These are phyloP conservation scores for Aplodontia rufa DNA, from an alignment of 2,113 vertebrate species.

Conservation along the genomic window DNA sequence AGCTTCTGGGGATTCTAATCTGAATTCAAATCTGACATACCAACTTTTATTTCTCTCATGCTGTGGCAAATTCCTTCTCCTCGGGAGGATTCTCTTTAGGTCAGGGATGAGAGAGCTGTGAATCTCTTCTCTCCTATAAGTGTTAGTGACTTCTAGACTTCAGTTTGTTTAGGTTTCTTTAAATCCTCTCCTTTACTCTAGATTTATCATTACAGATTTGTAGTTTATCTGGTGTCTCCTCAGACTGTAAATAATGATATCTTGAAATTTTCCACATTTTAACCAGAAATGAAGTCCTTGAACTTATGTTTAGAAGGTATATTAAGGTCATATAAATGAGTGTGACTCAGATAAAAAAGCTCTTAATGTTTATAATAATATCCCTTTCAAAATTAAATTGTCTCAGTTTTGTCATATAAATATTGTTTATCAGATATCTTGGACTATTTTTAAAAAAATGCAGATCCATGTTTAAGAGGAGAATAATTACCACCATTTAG, in stretches of 20 bases:
- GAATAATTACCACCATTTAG: neutral
- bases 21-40: neutral
- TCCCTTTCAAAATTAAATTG: neutral
- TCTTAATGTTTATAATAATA: neutral
- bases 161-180: neutral
- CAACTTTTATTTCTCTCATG: neutral
- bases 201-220: neutral
- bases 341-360: neutral
- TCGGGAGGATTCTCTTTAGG: neutral
- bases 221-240: neutral
- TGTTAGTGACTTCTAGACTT: neutral
- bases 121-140: neutral
- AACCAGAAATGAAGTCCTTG: neutral
- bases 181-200: neutral
- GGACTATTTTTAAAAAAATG: neutral
- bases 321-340: neutral
- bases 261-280: neutral
- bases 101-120: neutral
- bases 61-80: neutral
- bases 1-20: neutral
- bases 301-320: neutral
- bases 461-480: slow-evolving; percentile 18
- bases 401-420: neutral
- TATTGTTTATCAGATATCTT: neutral
- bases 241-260: neutral